Evolutionary conservation across 2,113 vertebrate genomes (phyloP).

Genomic region (Pelecanoides urinatrix): DNA sequence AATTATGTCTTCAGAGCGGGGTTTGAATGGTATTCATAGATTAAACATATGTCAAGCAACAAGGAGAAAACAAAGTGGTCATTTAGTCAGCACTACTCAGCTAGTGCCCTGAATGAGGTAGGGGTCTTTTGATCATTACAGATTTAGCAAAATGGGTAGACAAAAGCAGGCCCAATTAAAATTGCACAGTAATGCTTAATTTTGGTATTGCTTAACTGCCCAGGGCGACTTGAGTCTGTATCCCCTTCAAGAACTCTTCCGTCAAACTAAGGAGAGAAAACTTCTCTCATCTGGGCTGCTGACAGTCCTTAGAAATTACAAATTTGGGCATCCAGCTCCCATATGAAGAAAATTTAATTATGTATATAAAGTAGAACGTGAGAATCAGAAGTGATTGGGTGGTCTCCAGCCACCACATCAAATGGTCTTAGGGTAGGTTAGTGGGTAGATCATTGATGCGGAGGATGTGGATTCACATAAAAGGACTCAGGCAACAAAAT

Average conservation of each 20-base stretch:
- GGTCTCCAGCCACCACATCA: not conserved
- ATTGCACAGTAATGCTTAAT: not conserved
- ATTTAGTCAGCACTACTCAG: not conserved
- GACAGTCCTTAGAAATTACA: not conserved
- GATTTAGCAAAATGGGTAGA: not conserved
- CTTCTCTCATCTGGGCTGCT: not conserved
- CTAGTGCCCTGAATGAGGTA: not conserved
- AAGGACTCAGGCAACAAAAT: not conserved
- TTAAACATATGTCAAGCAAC: not conserved
- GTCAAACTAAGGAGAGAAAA: not conserved
- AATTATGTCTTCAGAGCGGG: not conserved
- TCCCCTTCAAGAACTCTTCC: not conserved
- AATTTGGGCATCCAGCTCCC: not conserved
- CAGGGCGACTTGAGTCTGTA: not conserved
- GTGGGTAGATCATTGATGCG: not conserved
- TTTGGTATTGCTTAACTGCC: not conserved
- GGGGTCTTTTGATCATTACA: not conserved
- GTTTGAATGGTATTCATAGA: not conserved
- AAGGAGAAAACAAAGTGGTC: not conserved
- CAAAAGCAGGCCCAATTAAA: not conserved
- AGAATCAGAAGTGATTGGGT: not conserved
- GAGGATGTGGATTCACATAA: not conserved
- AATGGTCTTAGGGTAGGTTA: not conserved
- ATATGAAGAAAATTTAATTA: not conserved
- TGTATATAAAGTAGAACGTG: not conserved